Evolutionary conservation across 2,797 vertebrate species (phyloP), one percentile per base, ranked within the genome.

Genomic region (Chanos chanos): DNA sequence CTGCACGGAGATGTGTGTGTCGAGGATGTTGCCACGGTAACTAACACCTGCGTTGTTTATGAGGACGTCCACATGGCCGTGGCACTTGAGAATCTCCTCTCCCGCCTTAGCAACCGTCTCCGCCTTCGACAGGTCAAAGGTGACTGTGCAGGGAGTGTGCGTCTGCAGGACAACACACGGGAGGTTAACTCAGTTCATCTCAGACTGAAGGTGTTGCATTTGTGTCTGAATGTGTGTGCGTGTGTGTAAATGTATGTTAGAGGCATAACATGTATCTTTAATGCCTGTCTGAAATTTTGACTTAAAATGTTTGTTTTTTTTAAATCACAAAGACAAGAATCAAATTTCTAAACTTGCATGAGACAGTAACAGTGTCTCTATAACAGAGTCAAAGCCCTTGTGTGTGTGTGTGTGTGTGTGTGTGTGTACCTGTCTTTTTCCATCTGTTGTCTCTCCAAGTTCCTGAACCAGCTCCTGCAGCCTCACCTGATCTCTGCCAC

Each of bases 11-110:
- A 93, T 47, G 9, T 81, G 66, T 0, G 96, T 99, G 18, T 96
- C 91, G 58, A 86, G 66, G 16, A 97, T 87, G 19, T 86, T 75
- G 10, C 97, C 96, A 7, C 97, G 93, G 81, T 92, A 96, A 80
- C 97, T 98, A 81, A 99, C 85, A 22, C 97, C 97, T 0, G 96
- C 97, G 0, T 99, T 98, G 81, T 98, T 99, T 77, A 99, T 86
- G 13, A 99, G 91, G 56, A 99, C 81, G 19, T 99, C 97, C 44
- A 98, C 93, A 0, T 89, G 86, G 5, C 93, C 92, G 0, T 86
- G 78, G 71, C 88, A 85, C 73, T 85, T 90, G 43, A 97, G 76
- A 73, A 99, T 96, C 78, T 94, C 88, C n/a, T 87, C 77, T 6
- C 92, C 90, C 7, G 90, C 93, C 0, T 33, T 72, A 0, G 78